Base-by-base conservation (phyloP, 2,888 invertebrate genomes). In the Perdita meconis region DNA sequence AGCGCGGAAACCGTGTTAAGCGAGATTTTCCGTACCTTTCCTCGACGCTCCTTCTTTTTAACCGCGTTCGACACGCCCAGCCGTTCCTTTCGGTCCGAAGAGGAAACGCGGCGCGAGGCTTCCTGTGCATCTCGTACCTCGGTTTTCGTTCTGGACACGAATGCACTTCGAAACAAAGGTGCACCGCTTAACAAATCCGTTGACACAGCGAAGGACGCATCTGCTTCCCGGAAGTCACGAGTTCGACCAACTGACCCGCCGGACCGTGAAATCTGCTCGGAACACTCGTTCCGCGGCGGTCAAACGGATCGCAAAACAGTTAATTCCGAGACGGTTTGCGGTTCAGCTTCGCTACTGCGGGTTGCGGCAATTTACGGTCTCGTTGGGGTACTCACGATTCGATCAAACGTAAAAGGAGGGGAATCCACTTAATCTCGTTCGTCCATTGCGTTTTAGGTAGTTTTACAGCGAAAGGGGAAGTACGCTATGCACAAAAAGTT, bases 241-340 rank as follows among this genome's bases (percentile, higher is more conserved):
- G 69, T 67, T 57, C 44, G n/a, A 10, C n/a, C 44, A 40, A 16
- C 24, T 36, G 57, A 53, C 22, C 47, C n/a, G 42, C 10, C 68
- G 40, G 42, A 10, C 57, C 57, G n/a, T 67, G 51, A 71, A 71
- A 71, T 71, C 26, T 59, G 59, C 36, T 71, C 34, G 42, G 19
- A 71, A 67, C 71, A 38, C 22, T 59, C 42, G 40, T 57, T 59
- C 34, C n/a, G 34, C 24, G 30, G 64, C 42, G 63, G 40, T 63
- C 42, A 36, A 34, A 73, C 47, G 63, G 38, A 38, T 63, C 63
- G 34, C 38, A 24, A 16, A 26, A 36, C 34, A 44, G 56, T 50
- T 66, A 60, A 61, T 57, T 66, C 38, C 47, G 8, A 8, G 30
- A 24, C 47, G n/a, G 56, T 24, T 12, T 50, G 50, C 16, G 59